These are phyloP conservation scores for Tragelaphus buxtoni DNA, from an alignment of 2,113 vertebrate species.

Conservation along the genomic window DNA sequence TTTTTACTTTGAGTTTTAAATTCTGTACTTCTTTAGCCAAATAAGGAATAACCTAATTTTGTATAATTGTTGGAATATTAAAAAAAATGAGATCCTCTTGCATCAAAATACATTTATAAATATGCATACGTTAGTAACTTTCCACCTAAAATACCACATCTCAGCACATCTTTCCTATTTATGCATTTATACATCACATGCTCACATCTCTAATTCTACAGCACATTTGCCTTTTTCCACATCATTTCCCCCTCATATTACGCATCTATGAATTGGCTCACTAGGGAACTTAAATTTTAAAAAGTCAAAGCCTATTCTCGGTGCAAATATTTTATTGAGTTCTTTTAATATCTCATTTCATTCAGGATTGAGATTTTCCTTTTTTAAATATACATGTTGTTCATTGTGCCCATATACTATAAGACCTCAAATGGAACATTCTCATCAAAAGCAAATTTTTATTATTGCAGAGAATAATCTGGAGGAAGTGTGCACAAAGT, in stretches of 20 bases:
- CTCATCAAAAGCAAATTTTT: neutral
- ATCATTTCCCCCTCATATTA: neutral
- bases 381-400: neutral
- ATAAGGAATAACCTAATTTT: neutral
- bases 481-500: too few relatives aligned
- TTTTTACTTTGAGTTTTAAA: conserved; percentile 11
- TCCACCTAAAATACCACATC: neutral
- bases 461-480: neutral
- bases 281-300: conserved; percentile 33
- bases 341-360: conserved; percentile 17
- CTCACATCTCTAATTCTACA: neutral
- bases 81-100: neutral
- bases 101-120: neutral
- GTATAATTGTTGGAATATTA: neutral
- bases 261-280: neutral
- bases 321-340: conserved; percentile 7
- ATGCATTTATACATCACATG: neutral
- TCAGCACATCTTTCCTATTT: neutral
- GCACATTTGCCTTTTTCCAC: neutral
- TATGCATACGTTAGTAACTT: neutral
- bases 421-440: neutral
- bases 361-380: neutral
- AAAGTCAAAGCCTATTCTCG: neutral
- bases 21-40: conserved; percentile 3
- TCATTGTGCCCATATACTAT: neutral